Conservation (phyloP, 2,113 vertebrate genomes). For the Rhombomys opimus region DNA sequence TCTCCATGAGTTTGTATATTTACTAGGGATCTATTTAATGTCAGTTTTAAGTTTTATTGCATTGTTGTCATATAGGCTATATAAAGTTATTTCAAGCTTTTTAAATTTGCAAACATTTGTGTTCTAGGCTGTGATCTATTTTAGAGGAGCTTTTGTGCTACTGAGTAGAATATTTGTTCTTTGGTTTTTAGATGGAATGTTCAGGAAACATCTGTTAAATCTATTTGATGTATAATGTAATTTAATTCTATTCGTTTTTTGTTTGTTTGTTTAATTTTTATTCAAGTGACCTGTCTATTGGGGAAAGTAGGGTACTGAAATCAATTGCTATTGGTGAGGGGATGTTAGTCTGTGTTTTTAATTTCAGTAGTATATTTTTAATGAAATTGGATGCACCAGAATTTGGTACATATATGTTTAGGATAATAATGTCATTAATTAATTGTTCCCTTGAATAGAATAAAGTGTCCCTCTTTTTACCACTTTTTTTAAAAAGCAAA, state of each 20-base stretch:
- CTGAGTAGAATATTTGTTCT: background rate
- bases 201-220: background rate
- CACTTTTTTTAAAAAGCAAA: constrained; percentile 18
- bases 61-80: background rate
- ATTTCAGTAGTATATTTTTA: background rate
- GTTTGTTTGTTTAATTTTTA: background rate
- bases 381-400: background rate
- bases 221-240: background rate
- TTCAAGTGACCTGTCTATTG: background rate
- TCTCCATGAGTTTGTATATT: background rate
- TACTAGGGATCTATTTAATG: background rate
- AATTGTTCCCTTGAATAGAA: background rate
- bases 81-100: background rate
- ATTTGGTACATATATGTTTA: background rate
- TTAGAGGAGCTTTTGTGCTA: background rate
- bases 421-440: background rate
- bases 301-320: background rate
- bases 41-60: background rate
- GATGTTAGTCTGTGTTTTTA: background rate
- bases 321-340: background rate
- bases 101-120: background rate
- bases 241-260: background rate
- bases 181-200: background rate
- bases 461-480: background rate
- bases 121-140: background rate